These are phyloP conservation scores for Cephalotes varians DNA, from an alignment of 2,888 invertebrate genomes.

Conservation along the genomic window DNA sequence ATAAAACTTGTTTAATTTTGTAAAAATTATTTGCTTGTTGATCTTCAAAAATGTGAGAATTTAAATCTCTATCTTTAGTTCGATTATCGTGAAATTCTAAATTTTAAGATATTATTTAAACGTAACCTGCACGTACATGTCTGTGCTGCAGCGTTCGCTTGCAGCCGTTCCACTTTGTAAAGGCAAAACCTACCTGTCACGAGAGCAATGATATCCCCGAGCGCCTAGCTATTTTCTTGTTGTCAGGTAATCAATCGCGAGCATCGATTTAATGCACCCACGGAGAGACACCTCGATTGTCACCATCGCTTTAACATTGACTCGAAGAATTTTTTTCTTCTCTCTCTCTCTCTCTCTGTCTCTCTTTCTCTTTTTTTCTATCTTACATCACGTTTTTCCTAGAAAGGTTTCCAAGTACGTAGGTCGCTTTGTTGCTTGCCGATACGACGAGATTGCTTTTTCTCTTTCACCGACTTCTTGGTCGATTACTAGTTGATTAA, in stretches of 20 bases:
- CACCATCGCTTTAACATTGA: slow-evolving; percentile 37
- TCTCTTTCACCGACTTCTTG: slow-evolving; percentile 52
- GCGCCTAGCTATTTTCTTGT: slow-evolving; percentile 37
- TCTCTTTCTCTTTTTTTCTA: slow-evolving; percentile 27
- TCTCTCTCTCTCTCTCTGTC: not conserved
- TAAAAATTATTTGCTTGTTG: not conserved
- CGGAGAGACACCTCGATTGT: slow-evolving; percentile 30
- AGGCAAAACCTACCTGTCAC: slow-evolving; percentile 4
- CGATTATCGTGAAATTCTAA: not conserved
- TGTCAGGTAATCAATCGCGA: slow-evolving; percentile 44
- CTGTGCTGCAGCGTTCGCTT: not conserved
- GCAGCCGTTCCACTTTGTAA: not conserved
- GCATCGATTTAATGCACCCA: slow-evolving; percentile 49
- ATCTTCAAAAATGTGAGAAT: not conserved
- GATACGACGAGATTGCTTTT: slow-evolving; percentile 45
- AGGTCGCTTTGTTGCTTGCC: slow-evolving; percentile 41
- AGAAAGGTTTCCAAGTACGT: slow-evolving; percentile 34
- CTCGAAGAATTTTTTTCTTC: slow-evolving; percentile 23
- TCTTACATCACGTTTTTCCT: slow-evolving; percentile 34
- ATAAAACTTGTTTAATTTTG: not conserved
- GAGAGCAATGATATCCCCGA: slow-evolving; percentile 33
- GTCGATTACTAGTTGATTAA: slow-evolving; percentile 56
- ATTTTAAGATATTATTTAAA: not conserved
- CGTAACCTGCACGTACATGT: not conserved
- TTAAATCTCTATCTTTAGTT: not conserved